Percentiles rank a stretch among this genome's conserved stretches.
Conservation (phyloP, 2,888 invertebrate genomes). For the Drosophila longiperda region DNA sequence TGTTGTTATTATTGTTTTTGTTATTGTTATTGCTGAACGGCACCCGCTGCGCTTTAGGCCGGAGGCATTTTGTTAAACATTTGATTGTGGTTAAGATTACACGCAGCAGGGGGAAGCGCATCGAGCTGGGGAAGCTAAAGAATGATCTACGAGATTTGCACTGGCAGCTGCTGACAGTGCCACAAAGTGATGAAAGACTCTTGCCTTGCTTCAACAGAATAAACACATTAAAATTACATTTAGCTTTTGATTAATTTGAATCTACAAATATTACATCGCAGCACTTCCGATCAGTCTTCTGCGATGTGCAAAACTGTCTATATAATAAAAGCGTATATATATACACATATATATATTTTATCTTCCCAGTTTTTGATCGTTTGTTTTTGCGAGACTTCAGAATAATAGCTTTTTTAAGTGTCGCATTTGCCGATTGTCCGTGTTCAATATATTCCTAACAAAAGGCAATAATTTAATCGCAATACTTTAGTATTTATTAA, state of each 20-base stretch:
- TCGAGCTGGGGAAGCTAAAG: neutral
- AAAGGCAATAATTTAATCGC: neutral
- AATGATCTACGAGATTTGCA: conserved; percentile 13
- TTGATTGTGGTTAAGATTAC: conserved; percentile 72
- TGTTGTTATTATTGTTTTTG: conserved; percentile 23
- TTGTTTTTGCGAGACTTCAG: neutral
- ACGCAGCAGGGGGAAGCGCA: conserved; percentile 41
- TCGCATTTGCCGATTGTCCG: too few relatives aligned
- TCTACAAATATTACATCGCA: neutral
- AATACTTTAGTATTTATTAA: neutral
- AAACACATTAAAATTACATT: neutral
- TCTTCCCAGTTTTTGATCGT: too few relatives aligned
- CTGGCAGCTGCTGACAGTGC: conserved; percentile 21
- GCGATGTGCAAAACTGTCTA: neutral
- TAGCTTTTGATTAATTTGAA: neutral
- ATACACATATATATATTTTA: too few relatives aligned
- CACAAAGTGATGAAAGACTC: conserved; percentile 8
- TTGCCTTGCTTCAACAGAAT: neutral
- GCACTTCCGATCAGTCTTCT: neutral
- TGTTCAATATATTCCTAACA: neutral
- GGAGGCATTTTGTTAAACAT: conserved; percentile 74
- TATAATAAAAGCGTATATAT: too few relatives aligned
- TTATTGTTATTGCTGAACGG: conserved; percentile 51
- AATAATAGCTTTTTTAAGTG: neutral
- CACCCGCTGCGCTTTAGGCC: conserved; percentile 55